phyloP scores from a whole-genome alignment of 2,797 vertebrate genomes.

The Rhinichthys osculus region DNA sequence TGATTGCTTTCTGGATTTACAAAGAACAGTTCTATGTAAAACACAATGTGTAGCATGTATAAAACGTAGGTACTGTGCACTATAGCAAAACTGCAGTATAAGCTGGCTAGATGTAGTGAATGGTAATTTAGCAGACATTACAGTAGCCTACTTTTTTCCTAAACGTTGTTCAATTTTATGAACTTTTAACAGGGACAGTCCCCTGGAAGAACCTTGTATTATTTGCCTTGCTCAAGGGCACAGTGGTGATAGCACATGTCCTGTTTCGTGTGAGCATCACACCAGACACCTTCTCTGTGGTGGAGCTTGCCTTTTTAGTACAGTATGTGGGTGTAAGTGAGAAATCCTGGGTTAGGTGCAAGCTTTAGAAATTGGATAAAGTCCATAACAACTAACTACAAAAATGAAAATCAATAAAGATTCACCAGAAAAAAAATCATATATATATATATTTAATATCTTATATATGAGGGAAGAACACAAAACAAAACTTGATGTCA shows the following conservation, averaged over 20 bases:
- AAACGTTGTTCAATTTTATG: not conserved
- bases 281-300: not conserved
- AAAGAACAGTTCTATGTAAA: not conserved
- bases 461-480: too few species aligned
- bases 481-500: too few species aligned
- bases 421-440: not conserved
- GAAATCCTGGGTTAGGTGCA: slow-evolving; percentile 33
- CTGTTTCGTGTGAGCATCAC: slow-evolving; percentile 1
- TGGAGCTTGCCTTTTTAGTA: slow-evolving; percentile 11
- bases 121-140: not conserved
- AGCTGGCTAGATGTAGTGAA: not conserved
- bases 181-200: not conserved
- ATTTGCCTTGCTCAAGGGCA: not conserved
- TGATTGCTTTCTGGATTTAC: not conserved
- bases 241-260: not conserved
- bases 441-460: not conserved
- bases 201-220: not conserved
- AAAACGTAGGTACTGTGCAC: not conserved
- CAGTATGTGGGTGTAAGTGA: slow-evolving; percentile 24
- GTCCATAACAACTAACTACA: slow-evolving; percentile 1
- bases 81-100: not conserved
- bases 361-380: not conserved
- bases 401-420: not conserved
- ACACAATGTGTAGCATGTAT: not conserved
- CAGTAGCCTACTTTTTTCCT: not conserved